Evolutionary conservation across 2,797 vertebrate species (phyloP).

Genomic region (Lepilemur septentrionalis): DNA sequence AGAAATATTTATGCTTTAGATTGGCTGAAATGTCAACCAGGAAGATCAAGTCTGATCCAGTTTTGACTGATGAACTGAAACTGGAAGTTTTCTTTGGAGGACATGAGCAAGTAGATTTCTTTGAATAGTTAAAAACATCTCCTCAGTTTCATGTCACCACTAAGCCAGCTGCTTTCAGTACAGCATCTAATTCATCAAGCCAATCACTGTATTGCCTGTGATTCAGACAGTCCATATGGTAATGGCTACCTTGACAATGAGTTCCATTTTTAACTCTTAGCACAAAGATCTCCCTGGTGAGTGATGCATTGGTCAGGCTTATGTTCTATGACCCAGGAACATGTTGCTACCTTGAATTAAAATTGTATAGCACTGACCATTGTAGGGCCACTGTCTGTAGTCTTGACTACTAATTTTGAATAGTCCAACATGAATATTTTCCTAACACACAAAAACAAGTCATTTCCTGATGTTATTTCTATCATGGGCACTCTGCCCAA

Average conservation of each 20-base stretch:
- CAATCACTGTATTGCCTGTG: not conserved
- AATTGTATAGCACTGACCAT: not conserved
- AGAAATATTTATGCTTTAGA: not conserved
- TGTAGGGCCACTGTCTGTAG: not conserved
- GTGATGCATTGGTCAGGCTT: not conserved
- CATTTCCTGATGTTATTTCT: slow-evolving; percentile 64
- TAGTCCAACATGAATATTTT: slow-evolving; percentile 40
- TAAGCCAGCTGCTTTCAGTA: slow-evolving; percentile 14
- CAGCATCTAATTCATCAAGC: not conserved
- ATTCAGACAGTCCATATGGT: slow-evolving; percentile 1
- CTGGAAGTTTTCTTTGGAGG: not conserved
- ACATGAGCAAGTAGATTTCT: not conserved
- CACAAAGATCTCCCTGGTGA: not conserved
- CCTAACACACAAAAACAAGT: not conserved
- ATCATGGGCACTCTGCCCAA: slow-evolving; percentile 20
- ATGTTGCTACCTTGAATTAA: slow-evolving; percentile 15
- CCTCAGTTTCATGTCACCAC: not conserved
- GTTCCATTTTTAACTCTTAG: slow-evolving; percentile 26
- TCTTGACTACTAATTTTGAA: slow-evolving; percentile 49
- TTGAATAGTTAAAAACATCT: not conserved
- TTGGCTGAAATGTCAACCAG: not conserved
- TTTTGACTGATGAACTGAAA: not conserved
- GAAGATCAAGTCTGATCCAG: not conserved
- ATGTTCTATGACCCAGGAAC: not conserved
- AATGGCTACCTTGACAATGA: not conserved